Conservation (phyloP, 2,797 vertebrate genomes). For the Dicrostonyx torquatus region DNA sequence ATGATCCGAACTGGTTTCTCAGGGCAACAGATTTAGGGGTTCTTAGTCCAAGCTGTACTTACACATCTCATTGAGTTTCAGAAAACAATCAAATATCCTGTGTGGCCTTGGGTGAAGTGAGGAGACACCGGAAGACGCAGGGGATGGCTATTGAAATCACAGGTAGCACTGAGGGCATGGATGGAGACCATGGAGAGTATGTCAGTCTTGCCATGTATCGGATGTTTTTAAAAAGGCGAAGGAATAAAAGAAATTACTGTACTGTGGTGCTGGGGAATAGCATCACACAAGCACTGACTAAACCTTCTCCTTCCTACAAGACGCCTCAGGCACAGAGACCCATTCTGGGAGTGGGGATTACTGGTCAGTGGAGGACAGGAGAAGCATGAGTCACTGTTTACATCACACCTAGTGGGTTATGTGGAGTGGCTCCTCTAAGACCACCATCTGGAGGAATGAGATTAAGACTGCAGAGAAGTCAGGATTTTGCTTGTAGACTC, state of each 20-base stretch:
- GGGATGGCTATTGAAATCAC: background rate
- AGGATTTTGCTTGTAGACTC: background rate
- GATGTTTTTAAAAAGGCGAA: background rate
- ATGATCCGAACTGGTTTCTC: background rate
- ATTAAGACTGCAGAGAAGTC: background rate
- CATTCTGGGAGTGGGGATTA: background rate
- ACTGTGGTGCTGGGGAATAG: background rate
- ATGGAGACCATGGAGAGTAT: background rate
- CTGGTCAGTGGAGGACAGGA: background rate
- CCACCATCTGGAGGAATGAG: background rate
- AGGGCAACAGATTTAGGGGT: background rate
- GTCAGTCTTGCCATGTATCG: background rate
- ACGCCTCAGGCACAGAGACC: background rate
- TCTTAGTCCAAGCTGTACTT: background rate
- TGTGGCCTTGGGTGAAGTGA: background rate
- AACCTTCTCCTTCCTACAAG: background rate
- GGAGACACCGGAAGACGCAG: background rate
- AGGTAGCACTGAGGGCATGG: background rate
- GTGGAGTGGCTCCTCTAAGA: background rate
- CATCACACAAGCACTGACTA: background rate
- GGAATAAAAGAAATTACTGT: background rate
- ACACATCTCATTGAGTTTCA: background rate
- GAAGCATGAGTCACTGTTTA: background rate
- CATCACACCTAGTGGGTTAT: background rate
- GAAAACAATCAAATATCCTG: background rate